Evolutionary conservation across 2,888 invertebrate species (phyloP), one percentile per base, ranked within the genome.

Genomic region (Campopleginae sp.): DNA sequence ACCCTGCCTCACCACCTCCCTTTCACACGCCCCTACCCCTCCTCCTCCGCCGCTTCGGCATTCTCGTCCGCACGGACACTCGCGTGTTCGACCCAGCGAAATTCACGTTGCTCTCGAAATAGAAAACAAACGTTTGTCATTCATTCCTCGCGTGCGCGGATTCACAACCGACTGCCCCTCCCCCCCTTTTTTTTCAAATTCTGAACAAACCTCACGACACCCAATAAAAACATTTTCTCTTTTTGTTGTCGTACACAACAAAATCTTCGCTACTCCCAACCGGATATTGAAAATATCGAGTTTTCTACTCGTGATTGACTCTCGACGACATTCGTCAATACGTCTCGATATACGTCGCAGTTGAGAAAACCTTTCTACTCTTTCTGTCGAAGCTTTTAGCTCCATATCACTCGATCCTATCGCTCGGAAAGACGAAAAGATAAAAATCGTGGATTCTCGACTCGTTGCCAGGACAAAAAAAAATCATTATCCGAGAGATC

Each of bases 81-180:
- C 68, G 81, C 76, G 63, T 63, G 54, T 19, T 78, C 70, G 78
- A 61, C 23, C 46, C 68, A 68, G 17, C 79, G 63, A 68, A 46
- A 58, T 63, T 46, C 23, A 74, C 72, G 66, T 78, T 38, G 33
- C 68, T 79, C 79, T 68, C 48, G 68, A 74, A 83, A 74, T 70
- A 79, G 83, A 83, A 74, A 72, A 79, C 46, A 23, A n/a, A 63
- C 71, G 71, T 79, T 79, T 48, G 38, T 71, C 79, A 79, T 71
- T 79, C 71, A 61, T 63, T 79, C 71, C 71, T 63, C 71, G 65
- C 31, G 19, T 44, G 19, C 42, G 10, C 31, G 66, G 12, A 38
- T 66, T 27, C 42, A 19, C 38, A 17, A 27, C 31, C 51, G 42
- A 42, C 38, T n/a, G 17, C 12, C 23, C 19, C 33, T 65, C 38